Conservation (phyloP, 2,113 vertebrate species). For the Platysteira castanea region DNA sequence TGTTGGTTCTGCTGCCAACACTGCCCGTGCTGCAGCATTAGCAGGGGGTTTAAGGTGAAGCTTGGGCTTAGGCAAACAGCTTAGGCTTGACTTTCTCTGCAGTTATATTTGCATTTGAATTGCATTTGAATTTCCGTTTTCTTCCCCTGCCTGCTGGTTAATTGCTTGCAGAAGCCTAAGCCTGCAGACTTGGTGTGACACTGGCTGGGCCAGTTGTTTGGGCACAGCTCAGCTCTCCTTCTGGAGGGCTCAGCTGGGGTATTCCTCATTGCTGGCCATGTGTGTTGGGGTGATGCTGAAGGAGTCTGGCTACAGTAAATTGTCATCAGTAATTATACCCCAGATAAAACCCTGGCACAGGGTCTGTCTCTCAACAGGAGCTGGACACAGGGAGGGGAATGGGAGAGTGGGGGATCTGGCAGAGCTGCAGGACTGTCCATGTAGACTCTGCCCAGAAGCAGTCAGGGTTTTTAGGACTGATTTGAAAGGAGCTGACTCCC, state of each 20-base stretch:
- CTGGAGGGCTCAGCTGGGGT: not conserved
- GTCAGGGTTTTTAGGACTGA: not conserved
- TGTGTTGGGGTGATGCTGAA: not conserved
- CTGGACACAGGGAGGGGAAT: not conserved
- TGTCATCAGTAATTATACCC: not conserved
- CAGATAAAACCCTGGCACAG: not conserved
- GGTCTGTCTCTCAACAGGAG: not conserved
- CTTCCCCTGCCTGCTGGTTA: not conserved
- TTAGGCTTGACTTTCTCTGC: conserved; percentile 17
- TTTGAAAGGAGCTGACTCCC: not conserved
- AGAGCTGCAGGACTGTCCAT: not conserved
- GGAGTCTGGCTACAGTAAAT: not conserved
- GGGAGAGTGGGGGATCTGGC: not conserved
- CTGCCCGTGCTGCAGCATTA: not conserved
- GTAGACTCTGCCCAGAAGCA: not conserved
- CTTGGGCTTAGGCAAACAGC: not conserved
- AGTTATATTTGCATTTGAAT: conserved; percentile 53
- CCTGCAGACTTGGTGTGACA: not conserved
- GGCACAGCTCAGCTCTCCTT: not conserved
- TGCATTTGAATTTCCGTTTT: not conserved
- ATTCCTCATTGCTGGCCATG: not conserved
- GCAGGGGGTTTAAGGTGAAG: not conserved
- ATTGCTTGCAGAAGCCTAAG: conserved; percentile 1
- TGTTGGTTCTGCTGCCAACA: not conserved
- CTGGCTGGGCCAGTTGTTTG: not conserved